These are phyloP conservation scores for Pterophyllum scalare DNA, from an alignment of 2,113 vertebrate genomes.

Conservation along the genomic window DNA sequence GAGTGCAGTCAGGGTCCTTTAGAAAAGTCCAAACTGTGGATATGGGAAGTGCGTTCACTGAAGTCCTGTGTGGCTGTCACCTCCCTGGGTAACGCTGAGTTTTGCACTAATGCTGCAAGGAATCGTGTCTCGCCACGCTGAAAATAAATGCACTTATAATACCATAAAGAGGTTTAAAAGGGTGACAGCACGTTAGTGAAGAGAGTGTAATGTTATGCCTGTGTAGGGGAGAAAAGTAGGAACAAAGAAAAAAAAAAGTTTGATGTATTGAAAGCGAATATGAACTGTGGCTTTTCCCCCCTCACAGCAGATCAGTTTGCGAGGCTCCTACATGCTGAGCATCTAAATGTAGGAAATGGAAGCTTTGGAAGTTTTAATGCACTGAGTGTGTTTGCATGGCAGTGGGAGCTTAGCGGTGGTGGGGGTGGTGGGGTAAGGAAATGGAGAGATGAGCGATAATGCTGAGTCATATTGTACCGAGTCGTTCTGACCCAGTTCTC, in stretches of 20 bases:
- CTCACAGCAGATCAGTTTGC: neutral
- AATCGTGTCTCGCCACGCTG: neutral
- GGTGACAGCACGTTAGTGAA: neutral
- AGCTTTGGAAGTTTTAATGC: slow-evolving; percentile 61
- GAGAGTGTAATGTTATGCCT: neutral
- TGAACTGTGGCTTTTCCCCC: neutral
- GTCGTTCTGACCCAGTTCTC: slow-evolving; percentile 69
- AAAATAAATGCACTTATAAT: neutral
- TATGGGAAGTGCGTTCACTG: neutral
- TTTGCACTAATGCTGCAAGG: neutral
- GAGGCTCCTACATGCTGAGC: slow-evolving; percentile 25
- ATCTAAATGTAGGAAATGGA: slow-evolving; percentile 45
- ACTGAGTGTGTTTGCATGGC: slow-evolving; percentile 38
- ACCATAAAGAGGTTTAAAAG: neutral
- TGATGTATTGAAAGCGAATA: neutral
- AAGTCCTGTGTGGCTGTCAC: neutral
- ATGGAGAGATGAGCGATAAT: slow-evolving; percentile 34
- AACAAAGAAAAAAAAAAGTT: slow-evolving; percentile 27
- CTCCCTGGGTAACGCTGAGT: neutral
- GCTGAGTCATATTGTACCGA: slow-evolving; percentile 64
- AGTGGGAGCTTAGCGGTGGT: slow-evolving; percentile 12
- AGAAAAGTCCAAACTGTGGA: neutral
- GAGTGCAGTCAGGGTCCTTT: neutral
- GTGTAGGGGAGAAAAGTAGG: slow-evolving; percentile 7
- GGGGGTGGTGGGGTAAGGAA: neutral